phyloP scores from a whole-genome alignment of 2,113 vertebrate genomes.

The Bungarus multicinctus region DNA sequence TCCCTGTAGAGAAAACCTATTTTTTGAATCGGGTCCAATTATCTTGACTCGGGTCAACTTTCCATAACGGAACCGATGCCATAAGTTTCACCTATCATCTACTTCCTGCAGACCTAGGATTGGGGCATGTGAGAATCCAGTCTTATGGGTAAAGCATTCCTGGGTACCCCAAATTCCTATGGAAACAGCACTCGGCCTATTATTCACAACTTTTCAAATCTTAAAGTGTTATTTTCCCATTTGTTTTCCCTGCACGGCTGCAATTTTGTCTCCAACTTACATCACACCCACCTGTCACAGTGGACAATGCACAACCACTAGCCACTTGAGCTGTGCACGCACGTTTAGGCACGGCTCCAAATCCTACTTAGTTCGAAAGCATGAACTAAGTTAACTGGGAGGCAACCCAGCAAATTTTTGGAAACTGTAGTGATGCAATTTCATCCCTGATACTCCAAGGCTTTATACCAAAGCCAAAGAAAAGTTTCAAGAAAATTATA shows the following conservation, averaged over 20 bases:
- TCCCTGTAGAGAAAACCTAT: background rate
- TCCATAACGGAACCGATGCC: background rate
- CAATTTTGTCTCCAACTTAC: accelerated
- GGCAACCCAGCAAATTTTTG: background rate
- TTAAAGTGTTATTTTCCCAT: background rate
- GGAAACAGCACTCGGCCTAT: slow-evolving; percentile 2
- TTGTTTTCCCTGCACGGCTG: background rate
- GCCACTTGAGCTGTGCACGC: background rate
- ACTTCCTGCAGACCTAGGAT: background rate
- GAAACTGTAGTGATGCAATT: background rate
- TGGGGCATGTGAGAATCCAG: background rate
- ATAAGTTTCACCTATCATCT: background rate
- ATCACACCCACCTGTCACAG: background rate
- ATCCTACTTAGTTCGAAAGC: background rate
- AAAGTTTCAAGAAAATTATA: slow-evolving; percentile 9
- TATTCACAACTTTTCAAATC: background rate
- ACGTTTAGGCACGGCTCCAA: background rate
- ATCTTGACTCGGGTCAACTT: background rate
- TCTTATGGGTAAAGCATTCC: background rate
- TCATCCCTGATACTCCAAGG: background rate
- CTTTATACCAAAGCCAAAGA: slow-evolving; percentile 17
- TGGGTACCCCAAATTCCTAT: background rate
- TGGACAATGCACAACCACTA: background rate
- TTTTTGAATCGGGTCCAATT: background rate
- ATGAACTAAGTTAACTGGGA: background rate